These are phyloP conservation scores for Temnothorax nylanderi DNA, from an alignment of 1,140 invertebrate genomes.

Conservation along the genomic window DNA sequence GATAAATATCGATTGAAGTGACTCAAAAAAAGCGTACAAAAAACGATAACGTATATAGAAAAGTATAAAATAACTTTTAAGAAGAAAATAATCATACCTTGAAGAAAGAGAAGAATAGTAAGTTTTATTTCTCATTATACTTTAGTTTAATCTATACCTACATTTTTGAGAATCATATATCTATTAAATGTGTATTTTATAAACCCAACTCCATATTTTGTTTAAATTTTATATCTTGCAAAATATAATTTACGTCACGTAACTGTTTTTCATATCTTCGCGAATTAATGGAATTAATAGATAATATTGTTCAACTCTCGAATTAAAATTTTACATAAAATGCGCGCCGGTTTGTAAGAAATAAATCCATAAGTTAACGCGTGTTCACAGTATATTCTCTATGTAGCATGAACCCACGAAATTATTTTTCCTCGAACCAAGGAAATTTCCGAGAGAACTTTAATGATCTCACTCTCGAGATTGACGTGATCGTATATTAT, in stretches of 20 bases:
- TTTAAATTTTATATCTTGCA: background rate
- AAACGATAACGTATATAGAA: background rate
- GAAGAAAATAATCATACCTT: background rate
- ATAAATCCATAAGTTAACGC: background rate
- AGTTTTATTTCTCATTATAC: background rate
- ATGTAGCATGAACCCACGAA: background rate
- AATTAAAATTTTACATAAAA: background rate
- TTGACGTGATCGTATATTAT: background rate
- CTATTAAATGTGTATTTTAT: background rate
- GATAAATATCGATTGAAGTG: background rate
- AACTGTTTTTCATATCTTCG: background rate
- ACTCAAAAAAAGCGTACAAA: background rate
- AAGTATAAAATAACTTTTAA: background rate
- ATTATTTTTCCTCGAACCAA: conserved; percentile 27
- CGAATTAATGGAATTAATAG: background rate
- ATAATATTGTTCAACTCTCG: background rate
- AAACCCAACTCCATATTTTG: background rate
- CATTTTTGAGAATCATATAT: background rate
- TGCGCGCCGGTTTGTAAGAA: background rate
- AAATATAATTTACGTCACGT: background rate
- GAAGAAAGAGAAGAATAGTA: background rate
- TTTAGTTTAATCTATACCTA: background rate
- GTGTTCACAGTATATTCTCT: background rate
- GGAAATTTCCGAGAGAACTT: background rate
- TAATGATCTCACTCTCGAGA: conserved; percentile 31